A percentile compares a stretch with the other conserved stretches of the same genome.
phyloP scores from a whole-genome alignment of 2,797 vertebrate genomes.

The Sparidentex hasta region DNA sequence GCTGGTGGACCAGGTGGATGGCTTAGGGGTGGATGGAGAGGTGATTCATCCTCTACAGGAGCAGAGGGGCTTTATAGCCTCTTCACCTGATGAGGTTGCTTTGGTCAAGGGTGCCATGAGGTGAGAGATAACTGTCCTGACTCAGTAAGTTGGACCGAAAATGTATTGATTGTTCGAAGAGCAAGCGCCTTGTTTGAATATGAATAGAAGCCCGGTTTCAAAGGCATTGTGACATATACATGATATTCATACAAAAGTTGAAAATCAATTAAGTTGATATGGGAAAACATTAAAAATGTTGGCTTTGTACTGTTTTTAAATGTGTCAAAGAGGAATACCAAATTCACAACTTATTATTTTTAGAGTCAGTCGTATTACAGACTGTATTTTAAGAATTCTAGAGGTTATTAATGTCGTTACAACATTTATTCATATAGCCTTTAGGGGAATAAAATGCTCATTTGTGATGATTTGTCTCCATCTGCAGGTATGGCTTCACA shows the following conservation, averaged over 20 bases:
- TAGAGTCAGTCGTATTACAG: not conserved
- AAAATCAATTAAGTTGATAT: too few species aligned
- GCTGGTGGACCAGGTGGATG: constrained; percentile 85
- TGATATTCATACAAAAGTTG: too few species aligned
- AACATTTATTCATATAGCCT: not conserved
- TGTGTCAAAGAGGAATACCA: too few species aligned
- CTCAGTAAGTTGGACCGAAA: not conserved
- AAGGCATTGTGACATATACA: too few species aligned
- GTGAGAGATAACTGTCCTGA: constrained; percentile 79
- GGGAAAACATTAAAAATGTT: too few species aligned
- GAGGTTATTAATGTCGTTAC: not conserved
- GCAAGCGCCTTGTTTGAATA: not conserved
- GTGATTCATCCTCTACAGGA: constrained; percentile 43
- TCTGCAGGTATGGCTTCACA: constrained; percentile 94
- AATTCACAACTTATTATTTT: too few species aligned
- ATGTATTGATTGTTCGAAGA: not conserved
- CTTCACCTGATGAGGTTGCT: constrained; percentile 96
- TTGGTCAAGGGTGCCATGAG: constrained; percentile 95
- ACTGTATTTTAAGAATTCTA: not conserved
- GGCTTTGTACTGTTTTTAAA: too few species aligned
- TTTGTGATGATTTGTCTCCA: constrained; percentile 63
- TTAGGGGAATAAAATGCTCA: not conserved
- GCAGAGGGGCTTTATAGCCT: constrained; percentile 90
- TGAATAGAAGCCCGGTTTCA: not conserved
- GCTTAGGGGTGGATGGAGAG: constrained; percentile 73